phyloP scores from a whole-genome alignment of 2,888 invertebrate species.

The Mallateleia sp. region DNA sequence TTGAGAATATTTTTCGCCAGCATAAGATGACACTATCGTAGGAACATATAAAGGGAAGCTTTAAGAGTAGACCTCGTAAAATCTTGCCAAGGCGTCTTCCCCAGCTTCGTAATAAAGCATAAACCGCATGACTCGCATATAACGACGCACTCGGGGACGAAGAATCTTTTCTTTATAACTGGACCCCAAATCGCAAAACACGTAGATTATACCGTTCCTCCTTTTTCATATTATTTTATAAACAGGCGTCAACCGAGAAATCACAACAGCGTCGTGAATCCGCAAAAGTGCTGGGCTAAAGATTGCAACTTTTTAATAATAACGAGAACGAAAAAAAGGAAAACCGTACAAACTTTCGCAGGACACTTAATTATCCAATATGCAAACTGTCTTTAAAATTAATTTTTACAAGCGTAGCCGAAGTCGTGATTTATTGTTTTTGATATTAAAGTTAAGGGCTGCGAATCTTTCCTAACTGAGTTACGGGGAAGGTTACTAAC shows the following conservation, averaged over 20 bases:
- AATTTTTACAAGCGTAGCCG: no score
- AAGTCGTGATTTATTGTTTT: constrained; percentile 29
- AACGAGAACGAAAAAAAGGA: no score
- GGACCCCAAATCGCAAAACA: constrained; percentile 39
- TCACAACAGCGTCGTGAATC: not conserved
- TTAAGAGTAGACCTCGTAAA: constrained; percentile 69
- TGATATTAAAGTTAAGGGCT: constrained; percentile 34
- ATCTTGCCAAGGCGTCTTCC: constrained; percentile 63
- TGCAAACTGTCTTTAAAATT: no score
- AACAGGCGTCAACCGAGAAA: not conserved
- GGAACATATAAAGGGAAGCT: constrained; percentile 61
- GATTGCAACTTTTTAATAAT: no score
- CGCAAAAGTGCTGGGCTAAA: not conserved
- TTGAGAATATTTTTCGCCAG: constrained; percentile 44
- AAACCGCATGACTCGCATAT: constrained; percentile 72
- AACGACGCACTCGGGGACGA: constrained; percentile 63
- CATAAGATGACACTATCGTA: constrained; percentile 55
- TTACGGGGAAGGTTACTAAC: constrained; percentile 47
- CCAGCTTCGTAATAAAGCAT: constrained; percentile 69
- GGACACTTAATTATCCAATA: no score
- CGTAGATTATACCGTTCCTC: constrained; percentile 23
- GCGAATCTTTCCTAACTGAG: constrained; percentile 62
- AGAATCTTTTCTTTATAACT: constrained; percentile 55
- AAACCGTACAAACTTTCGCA: no score
- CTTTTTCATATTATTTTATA: constrained; percentile 15